phyloP scores from a whole-genome alignment of 1,140 invertebrate genomes.

The Drosophila ficusphila region DNA sequence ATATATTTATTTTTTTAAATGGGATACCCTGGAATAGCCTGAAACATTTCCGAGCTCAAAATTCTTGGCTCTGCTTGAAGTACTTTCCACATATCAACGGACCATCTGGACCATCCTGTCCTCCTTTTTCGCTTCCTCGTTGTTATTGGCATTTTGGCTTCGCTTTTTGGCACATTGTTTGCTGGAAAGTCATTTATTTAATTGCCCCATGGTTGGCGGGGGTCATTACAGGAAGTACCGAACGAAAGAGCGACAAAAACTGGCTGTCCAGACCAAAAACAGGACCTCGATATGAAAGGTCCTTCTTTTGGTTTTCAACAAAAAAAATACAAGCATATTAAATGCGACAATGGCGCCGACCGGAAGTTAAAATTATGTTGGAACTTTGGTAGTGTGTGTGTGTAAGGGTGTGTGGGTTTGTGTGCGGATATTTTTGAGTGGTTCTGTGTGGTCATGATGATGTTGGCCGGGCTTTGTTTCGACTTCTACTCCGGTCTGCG shows the following conservation, averaged over 20 bases:
- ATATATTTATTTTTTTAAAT: too few relatives aligned
- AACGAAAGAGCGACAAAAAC: slow-evolving; percentile 7
- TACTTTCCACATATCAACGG: slow-evolving; percentile 35
- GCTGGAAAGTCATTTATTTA: slow-evolving; percentile 57
- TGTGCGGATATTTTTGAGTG: slow-evolving; percentile 31
- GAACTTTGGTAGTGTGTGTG: slow-evolving; percentile 46
- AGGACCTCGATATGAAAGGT: slow-evolving; percentile 30
- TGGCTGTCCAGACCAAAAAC: slow-evolving; percentile 21
- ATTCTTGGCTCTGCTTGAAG: slow-evolving; percentile 1
- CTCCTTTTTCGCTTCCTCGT: slow-evolving; percentile 16
- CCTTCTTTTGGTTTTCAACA: neutral
- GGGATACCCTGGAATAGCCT: too few relatives aligned
- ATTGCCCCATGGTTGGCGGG: slow-evolving; percentile 50
- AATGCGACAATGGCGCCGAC: slow-evolving; percentile 71
- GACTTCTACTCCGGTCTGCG: slow-evolving; percentile 46
- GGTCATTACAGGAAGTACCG: slow-evolving; percentile 56
- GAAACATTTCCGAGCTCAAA: neutral
- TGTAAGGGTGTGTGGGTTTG: slow-evolving; percentile 15
- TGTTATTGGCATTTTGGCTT: slow-evolving; percentile 25
- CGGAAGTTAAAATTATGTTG: slow-evolving; percentile 79
- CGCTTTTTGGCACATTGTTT: slow-evolving; percentile 48
- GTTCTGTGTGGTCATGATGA: slow-evolving; percentile 49
- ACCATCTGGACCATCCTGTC: slow-evolving; percentile 1
- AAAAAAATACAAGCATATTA: slow-evolving; percentile 47
- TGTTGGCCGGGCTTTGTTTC: slow-evolving; percentile 56